Conservation (phyloP, 2,113 vertebrate genomes). For the Caranx melampygus region DNA sequence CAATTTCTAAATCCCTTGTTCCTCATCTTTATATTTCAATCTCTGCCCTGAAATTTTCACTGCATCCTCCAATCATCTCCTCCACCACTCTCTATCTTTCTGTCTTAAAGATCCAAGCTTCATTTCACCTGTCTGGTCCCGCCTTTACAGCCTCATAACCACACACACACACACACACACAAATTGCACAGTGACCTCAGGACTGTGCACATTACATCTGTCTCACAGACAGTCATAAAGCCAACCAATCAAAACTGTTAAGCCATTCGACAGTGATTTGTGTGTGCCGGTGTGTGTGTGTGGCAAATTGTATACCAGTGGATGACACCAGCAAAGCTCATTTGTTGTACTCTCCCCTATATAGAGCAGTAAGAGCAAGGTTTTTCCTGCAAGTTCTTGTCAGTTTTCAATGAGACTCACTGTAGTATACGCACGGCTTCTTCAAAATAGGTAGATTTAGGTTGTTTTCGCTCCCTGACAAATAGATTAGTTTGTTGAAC, state of each 20-base stretch:
- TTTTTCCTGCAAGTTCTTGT: background rate
- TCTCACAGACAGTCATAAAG: conserved; percentile 27
- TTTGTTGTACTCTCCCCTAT: background rate
- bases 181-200: conserved; percentile 8
- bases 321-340: conserved; percentile 22
- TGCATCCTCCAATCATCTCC: background rate
- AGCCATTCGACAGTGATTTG: background rate
- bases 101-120: conserved; percentile 13
- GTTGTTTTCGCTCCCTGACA: background rate
- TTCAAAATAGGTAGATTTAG: background rate
- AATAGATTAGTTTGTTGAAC: background rate
- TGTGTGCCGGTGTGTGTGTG: background rate
- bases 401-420: background rate
- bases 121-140: conserved; percentile 22
- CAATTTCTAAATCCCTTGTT: background rate
- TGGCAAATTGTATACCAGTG: background rate
- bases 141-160: conserved; percentile 12
- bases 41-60: background rate
- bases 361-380: too few species aligned
- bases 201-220: conserved; percentile 9
- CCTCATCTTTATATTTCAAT: background rate
- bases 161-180: conserved; percentile 8
- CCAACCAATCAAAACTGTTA: conserved; percentile 14
- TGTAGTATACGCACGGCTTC: background rate
- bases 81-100: background rate